Conservation (phyloP, 2,113 vertebrate species). For the Pardalotus punctatus region DNA sequence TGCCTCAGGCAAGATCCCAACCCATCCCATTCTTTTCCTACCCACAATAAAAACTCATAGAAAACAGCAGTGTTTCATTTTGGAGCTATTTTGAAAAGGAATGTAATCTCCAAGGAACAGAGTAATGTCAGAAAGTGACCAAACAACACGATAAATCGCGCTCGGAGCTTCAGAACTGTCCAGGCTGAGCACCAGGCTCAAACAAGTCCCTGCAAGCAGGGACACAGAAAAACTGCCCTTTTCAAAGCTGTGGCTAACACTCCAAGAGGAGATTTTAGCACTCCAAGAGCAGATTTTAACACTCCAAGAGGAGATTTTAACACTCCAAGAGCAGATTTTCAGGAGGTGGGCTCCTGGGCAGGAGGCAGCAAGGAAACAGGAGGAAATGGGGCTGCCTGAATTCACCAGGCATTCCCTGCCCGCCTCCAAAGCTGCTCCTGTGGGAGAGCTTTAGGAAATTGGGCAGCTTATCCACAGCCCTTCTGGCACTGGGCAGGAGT, state of each 20-base stretch:
- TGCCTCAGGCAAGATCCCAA: background rate
- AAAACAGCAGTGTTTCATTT: background rate
- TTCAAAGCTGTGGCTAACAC: background rate
- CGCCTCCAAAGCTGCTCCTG: background rate
- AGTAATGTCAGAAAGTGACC: background rate
- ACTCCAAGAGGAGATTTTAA: background rate
- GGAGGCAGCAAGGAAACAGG: background rate
- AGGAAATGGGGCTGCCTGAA: background rate
- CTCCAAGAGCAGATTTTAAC: background rate
- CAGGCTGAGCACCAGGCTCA: background rate
- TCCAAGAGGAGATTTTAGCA: background rate
- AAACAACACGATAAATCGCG: background rate
- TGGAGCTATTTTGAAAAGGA: background rate
- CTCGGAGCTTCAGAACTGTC: background rate
- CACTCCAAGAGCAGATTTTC: background rate
- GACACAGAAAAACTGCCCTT: background rate
- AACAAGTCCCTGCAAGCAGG: background rate
- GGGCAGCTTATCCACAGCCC: background rate
- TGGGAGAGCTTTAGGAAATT: background rate
- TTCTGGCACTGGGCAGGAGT: background rate
- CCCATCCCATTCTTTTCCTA: background rate
- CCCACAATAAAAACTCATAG: background rate
- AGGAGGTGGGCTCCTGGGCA: accelerated
- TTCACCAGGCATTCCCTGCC: background rate
- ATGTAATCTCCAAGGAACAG: background rate